Percentiles rank a stretch among this genome's conserved stretches.
Evolutionary conservation across 2,888 invertebrate species (phyloP).

Genomic region (Aleiodes leptofemur): DNA sequence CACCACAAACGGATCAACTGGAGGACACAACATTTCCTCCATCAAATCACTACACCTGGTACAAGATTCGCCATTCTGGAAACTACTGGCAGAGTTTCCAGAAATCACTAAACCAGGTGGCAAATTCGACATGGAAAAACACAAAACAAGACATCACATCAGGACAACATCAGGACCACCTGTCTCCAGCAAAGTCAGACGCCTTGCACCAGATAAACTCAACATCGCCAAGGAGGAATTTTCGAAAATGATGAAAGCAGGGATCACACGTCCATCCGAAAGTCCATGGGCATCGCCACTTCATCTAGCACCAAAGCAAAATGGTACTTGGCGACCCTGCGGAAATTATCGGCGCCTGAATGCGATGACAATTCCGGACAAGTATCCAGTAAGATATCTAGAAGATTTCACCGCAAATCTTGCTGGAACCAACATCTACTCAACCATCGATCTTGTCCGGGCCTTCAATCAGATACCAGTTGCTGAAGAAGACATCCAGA

Average conservation of each 20-base stretch:
- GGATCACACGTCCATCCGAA: neutral
- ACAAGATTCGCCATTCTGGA: neutral
- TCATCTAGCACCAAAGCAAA: constrained; percentile 6
- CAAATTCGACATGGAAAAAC: neutral
- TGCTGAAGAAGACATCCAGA: neutral
- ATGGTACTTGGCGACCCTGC: neutral
- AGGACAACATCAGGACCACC: neutral
- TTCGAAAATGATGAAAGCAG: neutral
- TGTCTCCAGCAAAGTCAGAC: constrained; percentile 5
- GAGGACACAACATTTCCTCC: neutral
- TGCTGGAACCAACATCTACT: neutral
- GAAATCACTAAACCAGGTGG: neutral
- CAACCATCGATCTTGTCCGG: neutral
- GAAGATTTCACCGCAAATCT: neutral
- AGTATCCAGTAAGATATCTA: neutral
- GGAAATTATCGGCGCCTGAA: neutral
- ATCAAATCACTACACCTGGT: neutral
- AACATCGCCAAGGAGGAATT: neutral
- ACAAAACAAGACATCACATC: neutral
- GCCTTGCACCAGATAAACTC: neutral
- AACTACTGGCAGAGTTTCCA: neutral
- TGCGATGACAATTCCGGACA: neutral
- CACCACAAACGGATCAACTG: neutral
- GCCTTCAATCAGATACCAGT: neutral
- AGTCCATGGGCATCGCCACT: constrained; percentile 3